These are phyloP conservation scores for Chlorops oryzae DNA, from an alignment of 1,140 invertebrate species.

Conservation along the genomic window DNA sequence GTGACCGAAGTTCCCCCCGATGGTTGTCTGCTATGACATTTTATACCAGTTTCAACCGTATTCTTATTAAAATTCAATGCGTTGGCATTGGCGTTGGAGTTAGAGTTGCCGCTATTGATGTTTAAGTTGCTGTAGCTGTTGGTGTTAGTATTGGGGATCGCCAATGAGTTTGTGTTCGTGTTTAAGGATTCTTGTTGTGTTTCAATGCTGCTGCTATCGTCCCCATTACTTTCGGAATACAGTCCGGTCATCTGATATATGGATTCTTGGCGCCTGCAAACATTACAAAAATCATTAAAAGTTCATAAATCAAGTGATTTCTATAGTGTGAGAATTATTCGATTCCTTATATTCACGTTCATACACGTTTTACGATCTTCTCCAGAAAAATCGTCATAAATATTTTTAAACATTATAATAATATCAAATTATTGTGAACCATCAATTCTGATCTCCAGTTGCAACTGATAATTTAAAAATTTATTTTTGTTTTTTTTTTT, in stretches of 20 bases:
- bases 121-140: not conserved
- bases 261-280: slow-evolving; percentile 65
- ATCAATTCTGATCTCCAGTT: no score
- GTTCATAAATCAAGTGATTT: no score
- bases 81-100: slow-evolving; percentile 30
- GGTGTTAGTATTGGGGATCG: not conserved
- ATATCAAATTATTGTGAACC: no score
- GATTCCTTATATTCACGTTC: no score
- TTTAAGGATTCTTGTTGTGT: no score
- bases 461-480: no score
- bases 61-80: slow-evolving; percentile 6
- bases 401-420: no score
- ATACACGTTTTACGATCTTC: no score
- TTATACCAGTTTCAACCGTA: slow-evolving; percentile 44
- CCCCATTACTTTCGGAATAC: slow-evolving; percentile 63
- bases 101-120: slow-evolving; percentile 46
- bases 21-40: slow-evolving; percentile 72
- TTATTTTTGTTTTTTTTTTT: no score
- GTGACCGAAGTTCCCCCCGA: slow-evolving; percentile 60
- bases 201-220: slow-evolving; percentile 51
- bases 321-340: no score
- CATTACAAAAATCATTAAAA: not conserved
- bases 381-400: no score
- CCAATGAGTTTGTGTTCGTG: not conserved
- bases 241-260: slow-evolving; percentile 83